A percentile compares a stretch with the other conserved stretches of the same genome.
These are phyloP conservation scores for Trematocara zebra DNA, from an alignment of 2,113 vertebrate species.

Conservation along the genomic window DNA sequence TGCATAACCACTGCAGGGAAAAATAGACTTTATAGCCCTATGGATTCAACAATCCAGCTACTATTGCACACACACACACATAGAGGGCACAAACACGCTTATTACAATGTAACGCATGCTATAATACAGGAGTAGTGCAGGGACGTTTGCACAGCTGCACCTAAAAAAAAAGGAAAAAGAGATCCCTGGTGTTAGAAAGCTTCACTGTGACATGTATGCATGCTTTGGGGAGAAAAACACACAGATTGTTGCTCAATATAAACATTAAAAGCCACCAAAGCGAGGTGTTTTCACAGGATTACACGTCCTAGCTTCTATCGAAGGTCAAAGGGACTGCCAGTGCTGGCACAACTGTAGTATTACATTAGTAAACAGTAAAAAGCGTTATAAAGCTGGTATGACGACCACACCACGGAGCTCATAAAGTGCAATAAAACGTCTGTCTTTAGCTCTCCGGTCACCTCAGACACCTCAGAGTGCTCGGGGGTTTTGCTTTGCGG, in stretches of 20 bases:
- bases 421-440: neutral
- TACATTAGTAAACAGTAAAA: neutral
- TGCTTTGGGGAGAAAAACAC: neutral
- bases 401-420: neutral
- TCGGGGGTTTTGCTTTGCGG: neutral
- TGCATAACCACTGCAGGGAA: constrained; percentile 19
- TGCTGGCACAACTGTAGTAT: neutral
- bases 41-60: neutral
- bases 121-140: neutral
- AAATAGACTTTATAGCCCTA: neutral
- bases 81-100: neutral
- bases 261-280: neutral
- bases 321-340: neutral
- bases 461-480: neutral
- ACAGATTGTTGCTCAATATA: neutral
- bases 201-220: neutral
- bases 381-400: neutral
- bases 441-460: neutral
- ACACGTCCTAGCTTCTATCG: neutral
- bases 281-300: neutral
- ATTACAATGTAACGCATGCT: neutral
- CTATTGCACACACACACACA: neutral
- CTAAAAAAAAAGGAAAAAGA: neutral
- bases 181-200: neutral
- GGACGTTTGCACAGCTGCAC: constrained; percentile 21